phyloP scores from a whole-genome alignment of 2,888 invertebrate genomes.

The Dione juno region DNA sequence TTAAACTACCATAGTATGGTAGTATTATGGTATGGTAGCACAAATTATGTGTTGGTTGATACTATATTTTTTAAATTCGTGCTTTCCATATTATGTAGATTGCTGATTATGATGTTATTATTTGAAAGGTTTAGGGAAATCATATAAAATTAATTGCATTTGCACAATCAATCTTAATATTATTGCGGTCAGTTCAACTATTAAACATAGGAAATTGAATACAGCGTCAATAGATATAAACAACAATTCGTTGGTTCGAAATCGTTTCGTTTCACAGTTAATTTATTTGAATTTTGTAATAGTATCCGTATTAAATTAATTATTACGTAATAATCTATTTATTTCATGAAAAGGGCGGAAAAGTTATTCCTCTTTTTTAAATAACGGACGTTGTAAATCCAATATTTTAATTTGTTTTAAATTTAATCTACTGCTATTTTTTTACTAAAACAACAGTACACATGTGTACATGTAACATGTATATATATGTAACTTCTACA shows the following conservation, averaged over 20 bases:
- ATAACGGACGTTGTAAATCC: no score
- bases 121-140: conserved; percentile 6
- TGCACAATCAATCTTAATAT: conserved; percentile 32
- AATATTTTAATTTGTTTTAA: no score
- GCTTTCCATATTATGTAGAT: not conserved
- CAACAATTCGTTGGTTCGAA: conserved; percentile 59
- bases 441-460: no score
- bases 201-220: conserved; percentile 42
- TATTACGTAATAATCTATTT: conserved; percentile 1
- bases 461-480: no score
- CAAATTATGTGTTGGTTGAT: no score
- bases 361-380: not conserved
- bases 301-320: conserved; percentile 22
- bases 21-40: no score
- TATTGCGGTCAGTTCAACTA: conserved; percentile 36
- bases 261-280: conserved; percentile 61
- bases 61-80: no score
- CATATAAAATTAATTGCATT: not conserved
- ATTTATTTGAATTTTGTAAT: conserved; percentile 58
- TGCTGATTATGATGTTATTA: conserved; percentile 2
- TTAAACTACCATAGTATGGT: no score
- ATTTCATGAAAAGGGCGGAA: not conserved
- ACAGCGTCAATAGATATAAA: conserved; percentile 50
- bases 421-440: no score
- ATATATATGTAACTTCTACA: no score